phyloP scores from a whole-genome alignment of 2,113 vertebrate genomes.

The Indri indri region DNA sequence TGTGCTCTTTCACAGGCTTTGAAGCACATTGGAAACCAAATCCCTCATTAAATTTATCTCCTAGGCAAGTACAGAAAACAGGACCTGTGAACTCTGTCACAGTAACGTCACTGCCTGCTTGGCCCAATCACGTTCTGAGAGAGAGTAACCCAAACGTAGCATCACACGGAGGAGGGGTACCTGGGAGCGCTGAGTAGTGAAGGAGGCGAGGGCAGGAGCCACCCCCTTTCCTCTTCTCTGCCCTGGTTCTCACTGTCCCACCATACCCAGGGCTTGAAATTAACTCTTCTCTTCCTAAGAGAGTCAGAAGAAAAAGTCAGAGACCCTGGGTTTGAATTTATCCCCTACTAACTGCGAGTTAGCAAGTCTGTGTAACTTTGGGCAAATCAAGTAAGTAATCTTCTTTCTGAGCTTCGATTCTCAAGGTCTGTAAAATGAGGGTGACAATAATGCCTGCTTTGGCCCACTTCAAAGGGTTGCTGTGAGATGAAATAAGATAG shows the following conservation, averaged over 20 bases:
- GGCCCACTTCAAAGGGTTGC: not conserved
- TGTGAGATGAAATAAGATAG: not conserved
- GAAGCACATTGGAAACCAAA: not conserved
- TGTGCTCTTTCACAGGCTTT: not conserved
- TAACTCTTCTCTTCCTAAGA: not conserved
- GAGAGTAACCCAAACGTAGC: not conserved
- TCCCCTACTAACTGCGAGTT: not conserved
- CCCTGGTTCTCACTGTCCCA: not conserved
- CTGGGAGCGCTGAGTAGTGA: not conserved
- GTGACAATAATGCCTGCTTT: not conserved
- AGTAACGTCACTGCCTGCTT: not conserved
- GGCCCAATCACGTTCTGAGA: not conserved
- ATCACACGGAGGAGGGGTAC: rapidly evolving
- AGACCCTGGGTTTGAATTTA: not conserved
- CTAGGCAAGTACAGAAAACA: not conserved
- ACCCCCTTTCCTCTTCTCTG: not conserved
- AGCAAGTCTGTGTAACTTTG: not conserved
- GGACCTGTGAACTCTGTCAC: not conserved
- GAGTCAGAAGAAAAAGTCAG: not conserved
- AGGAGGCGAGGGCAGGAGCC: not conserved
- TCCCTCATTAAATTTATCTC: not conserved
- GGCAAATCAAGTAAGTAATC: not conserved
- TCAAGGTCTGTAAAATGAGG: not conserved
- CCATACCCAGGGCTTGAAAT: not conserved
- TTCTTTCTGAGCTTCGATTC: not conserved